Base-by-base conservation (phyloP, 2,888 invertebrate species). In the Ophioninae sp. region DNA sequence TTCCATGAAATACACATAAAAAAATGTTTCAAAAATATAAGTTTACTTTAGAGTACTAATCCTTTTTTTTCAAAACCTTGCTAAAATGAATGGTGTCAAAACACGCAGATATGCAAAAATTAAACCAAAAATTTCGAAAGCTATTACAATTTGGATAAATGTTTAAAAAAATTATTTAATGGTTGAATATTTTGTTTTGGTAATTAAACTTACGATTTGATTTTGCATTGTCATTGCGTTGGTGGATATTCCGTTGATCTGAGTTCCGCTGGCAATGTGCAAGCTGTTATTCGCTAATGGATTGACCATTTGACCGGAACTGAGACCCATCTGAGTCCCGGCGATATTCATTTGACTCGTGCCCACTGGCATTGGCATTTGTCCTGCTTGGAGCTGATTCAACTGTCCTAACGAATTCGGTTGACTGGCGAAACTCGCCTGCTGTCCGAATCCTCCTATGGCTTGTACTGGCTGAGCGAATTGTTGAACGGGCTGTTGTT, bases 181-280 rank as follows among this genome's bases (percentile, higher is more conserved):
- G n/a, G n/a, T n/a, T n/a, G n/a, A n/a, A n/a, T n/a, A n/a, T n/a
- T n/a, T n/a, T n/a, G n/a, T n/a, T n/a, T n/a, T n/a, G 10, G 13
- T 59, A 20, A 20, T 22, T 9, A 17, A 61, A 61, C 23, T 39
- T 88, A 92, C 92, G 91, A 91, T 91, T 89, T 91, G 91, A 79
- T 89, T 87, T 76, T 90, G 91, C 88, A 92, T 89, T 30, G 88
- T 68, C 82, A 91, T 87, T 13, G 88, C 84, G 71, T 87, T 39
- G 84, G 87, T 90, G 30, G 90, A 86, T 67, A 89, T 83, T 76
- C 91, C 88, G 83, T 91, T 91, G 13, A 91, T 86, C 82, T 88
- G 90, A 89, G 87, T 88, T 65, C 89, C 88, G 74, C 65, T 51
- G 23, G 72, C 68, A 79, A 84, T 84, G 79, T 82, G 81, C 39